Conservation (phyloP, 2,888 invertebrate genomes). For the Zygaena filipendulae region DNA sequence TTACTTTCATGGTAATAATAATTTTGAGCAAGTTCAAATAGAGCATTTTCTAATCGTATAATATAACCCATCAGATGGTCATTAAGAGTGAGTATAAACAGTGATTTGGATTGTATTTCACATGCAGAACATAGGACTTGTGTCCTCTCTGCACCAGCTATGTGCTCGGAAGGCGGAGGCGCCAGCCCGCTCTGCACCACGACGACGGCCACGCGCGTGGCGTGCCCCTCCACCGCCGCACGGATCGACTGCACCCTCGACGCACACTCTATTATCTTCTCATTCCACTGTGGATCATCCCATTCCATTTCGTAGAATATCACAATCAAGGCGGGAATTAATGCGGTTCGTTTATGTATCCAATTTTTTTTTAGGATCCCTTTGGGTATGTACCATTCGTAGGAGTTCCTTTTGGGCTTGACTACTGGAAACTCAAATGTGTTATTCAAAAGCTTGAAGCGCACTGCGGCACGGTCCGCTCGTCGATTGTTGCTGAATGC, state of each 20-base stretch:
- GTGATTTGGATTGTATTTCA: slow-evolving; percentile 89
- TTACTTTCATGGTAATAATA: slow-evolving; percentile 93
- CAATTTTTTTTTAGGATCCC: slow-evolving; percentile 95
- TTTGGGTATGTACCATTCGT: slow-evolving; percentile 95
- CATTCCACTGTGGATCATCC: slow-evolving; percentile 95
- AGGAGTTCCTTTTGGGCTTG: slow-evolving; percentile 88
- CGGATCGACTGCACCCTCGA: slow-evolving; percentile 87
- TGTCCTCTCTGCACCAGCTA: slow-evolving; percentile 89
- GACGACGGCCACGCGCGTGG: slow-evolving; percentile 85
- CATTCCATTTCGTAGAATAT: slow-evolving; percentile 98
- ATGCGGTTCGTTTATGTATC: slow-evolving; percentile 92
- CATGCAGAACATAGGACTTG: slow-evolving; percentile 91
- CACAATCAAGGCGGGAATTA: slow-evolving; percentile 92
- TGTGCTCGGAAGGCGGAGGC: slow-evolving; percentile 82
- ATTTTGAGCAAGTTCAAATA: slow-evolving; percentile 91
- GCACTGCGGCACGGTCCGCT: slow-evolving; percentile 83
- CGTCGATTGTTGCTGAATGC: slow-evolving; percentile 86
- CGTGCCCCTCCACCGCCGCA: slow-evolving; percentile 77
- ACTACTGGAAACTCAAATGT: slow-evolving; percentile 90
- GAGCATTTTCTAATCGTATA: slow-evolving; percentile 88
- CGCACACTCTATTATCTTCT: slow-evolving; percentile 94
- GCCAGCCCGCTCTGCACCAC: slow-evolving; percentile 88
- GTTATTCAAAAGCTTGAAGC: slow-evolving; percentile 83
- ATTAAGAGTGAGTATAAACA: slow-evolving; percentile 92
- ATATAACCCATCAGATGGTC: slow-evolving; percentile 85